Base-by-base conservation (phyloP, 2,888 invertebrate genomes). In the Gibbula magus region DNA sequence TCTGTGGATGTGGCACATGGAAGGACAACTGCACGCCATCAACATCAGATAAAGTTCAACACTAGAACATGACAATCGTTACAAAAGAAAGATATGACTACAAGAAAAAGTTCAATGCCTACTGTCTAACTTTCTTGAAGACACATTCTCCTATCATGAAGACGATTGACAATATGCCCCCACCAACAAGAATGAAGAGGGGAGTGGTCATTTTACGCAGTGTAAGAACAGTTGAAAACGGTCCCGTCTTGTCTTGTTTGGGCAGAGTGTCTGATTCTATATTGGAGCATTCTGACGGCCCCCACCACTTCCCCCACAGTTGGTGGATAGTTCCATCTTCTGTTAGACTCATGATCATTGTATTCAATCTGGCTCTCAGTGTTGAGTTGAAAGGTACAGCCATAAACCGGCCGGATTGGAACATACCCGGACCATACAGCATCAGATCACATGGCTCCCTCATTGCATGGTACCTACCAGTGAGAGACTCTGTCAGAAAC, bases 361-460 rank as follows among this genome's bases (percentile, higher is more conserved):
- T 10, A 20, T 56, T 25, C 13, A 56, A n/a, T 56, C 25, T 56
- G 13, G 16, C 10, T 20, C 8, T 56, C 22, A 56, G 56, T 25
- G 4, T 10, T 0, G 56, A 56, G 1, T 20, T 20, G 16, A 25
- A 13, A 20, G 20, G 8, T 20, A 25, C 25, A 25, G 25, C 20
- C 1, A 56, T 13, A 56, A 4, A 0, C 20, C 16, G 13, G 25
- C 22, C 56, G 22, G 10, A 13, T 2, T 25, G 20, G 56, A 56
- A 56, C 10, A 25, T 8, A 5, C 78, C 53, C n/a, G 61, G 54
- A 39, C 83, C 83, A 73, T 80, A 81, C 20, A 79, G 66, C 35
- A 84, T 80, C 18, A 84, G 56, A 52, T 84, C 82, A 77, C 83
- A 84, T 54, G 79, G 75, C 16, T 0, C 0, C 52, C 70, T 67